A percentile compares a stretch with the other conserved stretches of the same genome.
Conservation (phyloP, 2,113 vertebrate species). For the Beaufortia kweichowensis region DNA sequence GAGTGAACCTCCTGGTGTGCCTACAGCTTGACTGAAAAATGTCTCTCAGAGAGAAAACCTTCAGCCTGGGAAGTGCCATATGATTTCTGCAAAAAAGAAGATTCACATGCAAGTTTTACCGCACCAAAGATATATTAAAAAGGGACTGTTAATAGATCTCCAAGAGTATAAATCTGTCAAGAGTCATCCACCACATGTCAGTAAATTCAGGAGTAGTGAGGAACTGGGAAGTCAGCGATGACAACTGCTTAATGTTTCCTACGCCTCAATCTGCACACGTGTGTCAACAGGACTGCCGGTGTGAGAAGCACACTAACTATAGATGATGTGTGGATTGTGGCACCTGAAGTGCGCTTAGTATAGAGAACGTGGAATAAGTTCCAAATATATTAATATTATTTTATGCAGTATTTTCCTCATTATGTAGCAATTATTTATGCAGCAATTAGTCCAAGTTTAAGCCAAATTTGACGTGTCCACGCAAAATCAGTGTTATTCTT, state of each 20-base stretch:
- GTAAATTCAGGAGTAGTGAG: constrained; percentile 20
- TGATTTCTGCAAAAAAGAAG: constrained; percentile 44
- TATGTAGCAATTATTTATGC: background rate
- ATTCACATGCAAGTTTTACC: constrained; percentile 42
- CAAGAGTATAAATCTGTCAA: constrained; percentile 61
- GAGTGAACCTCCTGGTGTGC: constrained; percentile 37
- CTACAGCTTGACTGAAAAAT: constrained; percentile 41
- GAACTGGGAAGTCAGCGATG: background rate
- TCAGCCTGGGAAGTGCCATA: constrained; percentile 47
- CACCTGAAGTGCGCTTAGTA: background rate
- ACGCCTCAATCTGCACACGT: background rate
- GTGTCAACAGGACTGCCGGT: constrained; percentile 12
- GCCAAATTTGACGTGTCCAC: background rate
- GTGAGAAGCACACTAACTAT: constrained; percentile 11
- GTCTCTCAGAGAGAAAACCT: constrained; percentile 20
- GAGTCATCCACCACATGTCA: constrained; percentile 26
- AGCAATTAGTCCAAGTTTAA: background rate
- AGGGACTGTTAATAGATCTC: constrained; percentile 66
- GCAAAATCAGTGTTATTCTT: background rate
- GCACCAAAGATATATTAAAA: constrained; percentile 67
- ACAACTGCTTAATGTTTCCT: constrained; percentile 18
- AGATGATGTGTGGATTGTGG: constrained; percentile 7
- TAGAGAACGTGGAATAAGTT: background rate
- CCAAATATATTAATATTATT: no score
- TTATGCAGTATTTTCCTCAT: no score